These are phyloP conservation scores for Pelobates fuscus DNA, from an alignment of 2,113 vertebrate species.

Conservation along the genomic window DNA sequence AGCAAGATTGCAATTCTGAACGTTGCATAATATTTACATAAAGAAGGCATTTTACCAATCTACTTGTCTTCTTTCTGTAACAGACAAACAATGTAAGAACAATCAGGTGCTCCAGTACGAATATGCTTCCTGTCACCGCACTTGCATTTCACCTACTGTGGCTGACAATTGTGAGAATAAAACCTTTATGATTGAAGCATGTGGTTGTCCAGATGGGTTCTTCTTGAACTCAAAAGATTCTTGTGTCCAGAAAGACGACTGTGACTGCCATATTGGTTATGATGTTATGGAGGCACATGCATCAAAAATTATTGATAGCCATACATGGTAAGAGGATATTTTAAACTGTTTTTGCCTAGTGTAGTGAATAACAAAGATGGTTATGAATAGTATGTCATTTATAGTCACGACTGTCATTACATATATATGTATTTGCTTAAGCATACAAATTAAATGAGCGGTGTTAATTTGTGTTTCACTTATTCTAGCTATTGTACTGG, in stretches of 20 bases:
- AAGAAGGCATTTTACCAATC: too few relatives aligned
- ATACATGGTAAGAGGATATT: conserved; percentile 57
- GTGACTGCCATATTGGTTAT: conserved; percentile 58
- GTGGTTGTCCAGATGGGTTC: conserved; percentile 56
- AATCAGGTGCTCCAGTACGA: conserved; percentile 59
- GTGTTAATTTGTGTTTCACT: neutral
- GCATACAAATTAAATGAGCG: too few relatives aligned
- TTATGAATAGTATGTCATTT: too few relatives aligned
- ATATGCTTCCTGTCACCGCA: conserved; percentile 57
- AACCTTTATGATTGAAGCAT: conserved; percentile 56
- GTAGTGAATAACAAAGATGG: too few relatives aligned
- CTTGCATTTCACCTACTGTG: conserved; percentile 56
- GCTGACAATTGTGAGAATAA: conserved; percentile 57
- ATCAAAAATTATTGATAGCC: conserved; percentile 51
- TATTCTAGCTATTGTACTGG: conserved; percentile 54
- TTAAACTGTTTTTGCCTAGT: neutral
- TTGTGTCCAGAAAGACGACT: conserved; percentile 54
- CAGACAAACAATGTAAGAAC: conserved; percentile 58
- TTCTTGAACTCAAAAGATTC: conserved; percentile 54
- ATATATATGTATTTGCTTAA: too few relatives aligned
- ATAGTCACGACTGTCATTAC: too few relatives aligned
- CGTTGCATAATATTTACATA: too few relatives aligned
- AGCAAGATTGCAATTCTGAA: too few relatives aligned
- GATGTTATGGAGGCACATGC: conserved; percentile 51
- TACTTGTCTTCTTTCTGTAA: too few relatives aligned